Percentiles rank a stretch among this genome's conserved stretches.
Evolutionary conservation across 2,888 invertebrate species (phyloP).

Genomic region (Dinocampus coccinellae): DNA sequence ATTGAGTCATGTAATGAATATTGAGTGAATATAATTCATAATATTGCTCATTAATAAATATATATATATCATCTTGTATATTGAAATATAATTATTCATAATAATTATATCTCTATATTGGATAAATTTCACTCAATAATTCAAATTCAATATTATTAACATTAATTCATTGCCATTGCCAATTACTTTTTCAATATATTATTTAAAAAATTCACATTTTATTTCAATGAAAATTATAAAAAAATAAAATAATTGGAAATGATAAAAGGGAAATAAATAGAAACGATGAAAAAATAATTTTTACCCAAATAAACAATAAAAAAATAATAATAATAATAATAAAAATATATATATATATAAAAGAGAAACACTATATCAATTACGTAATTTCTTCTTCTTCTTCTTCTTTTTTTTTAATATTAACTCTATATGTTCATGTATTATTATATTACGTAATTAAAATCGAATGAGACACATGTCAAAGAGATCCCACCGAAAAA

Average conservation of each 20-base stretch:
- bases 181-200: background rate
- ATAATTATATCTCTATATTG: background rate
- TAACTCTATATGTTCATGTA: background rate
- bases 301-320: background rate
- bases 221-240: background rate
- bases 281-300: background rate
- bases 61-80: background rate
- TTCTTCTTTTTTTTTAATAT: constrained; percentile 36
- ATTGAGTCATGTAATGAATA: constrained; percentile 39
- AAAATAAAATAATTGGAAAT: background rate
- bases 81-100: background rate
- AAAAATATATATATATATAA: no score
- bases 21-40: constrained; percentile 36
- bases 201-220: background rate
- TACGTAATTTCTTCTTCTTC: constrained; percentile 30
- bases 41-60: constrained; percentile 40
- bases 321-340: no score
- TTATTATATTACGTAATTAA: constrained; percentile 12
- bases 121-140: background rate
- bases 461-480: constrained; percentile 1
- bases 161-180: constrained; percentile 1
- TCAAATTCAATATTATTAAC: background rate
- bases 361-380: no score
- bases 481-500: constrained; percentile 30
- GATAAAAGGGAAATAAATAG: no score